Conservation (phyloP, 2,888 invertebrate genomes). For the Dasysyrphus albostriatus region DNA sequence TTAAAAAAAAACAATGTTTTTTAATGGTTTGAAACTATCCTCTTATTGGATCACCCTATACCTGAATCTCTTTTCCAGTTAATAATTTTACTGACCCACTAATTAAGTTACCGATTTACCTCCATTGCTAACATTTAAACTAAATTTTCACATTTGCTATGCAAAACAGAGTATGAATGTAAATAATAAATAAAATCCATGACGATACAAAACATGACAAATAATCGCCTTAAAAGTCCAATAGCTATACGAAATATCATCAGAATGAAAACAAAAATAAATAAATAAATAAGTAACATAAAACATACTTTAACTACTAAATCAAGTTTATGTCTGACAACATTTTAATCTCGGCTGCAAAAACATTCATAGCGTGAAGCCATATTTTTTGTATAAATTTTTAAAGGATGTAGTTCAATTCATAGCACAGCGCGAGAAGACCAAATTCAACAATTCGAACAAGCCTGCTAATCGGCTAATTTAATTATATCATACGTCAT, state of each 20-base stretch:
- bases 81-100: too few relatives aligned
- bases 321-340: slow-evolving; percentile 16
- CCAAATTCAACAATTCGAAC: background rate
- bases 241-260: background rate
- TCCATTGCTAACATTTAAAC: too few relatives aligned
- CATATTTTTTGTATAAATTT: slow-evolving; percentile 6
- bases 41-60: too few relatives aligned
- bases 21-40: too few relatives aligned
- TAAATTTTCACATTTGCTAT: too few relatives aligned
- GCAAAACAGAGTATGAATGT: too few relatives aligned
- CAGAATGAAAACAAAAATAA: too few relatives aligned
- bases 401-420: slow-evolving; percentile 31
- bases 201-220: slow-evolving; percentile 19
- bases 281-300: slow-evolving; percentile 7
- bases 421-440: slow-evolving; percentile 6
- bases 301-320: background rate
- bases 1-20: too few relatives aligned
- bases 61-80: too few relatives aligned
- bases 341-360: slow-evolving; percentile 27
- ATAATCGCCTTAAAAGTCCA: slow-evolving; percentile 45
- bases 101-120: too few relatives aligned
- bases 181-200: slow-evolving; percentile 13
- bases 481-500: slow-evolving; percentile 52
- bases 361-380: slow-evolving; percentile 13
- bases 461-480: slow-evolving; percentile 34